These are phyloP conservation scores for Hirtodrosophila histrioides DNA, from an alignment of 2,888 invertebrate species.

Conservation along the genomic window DNA sequence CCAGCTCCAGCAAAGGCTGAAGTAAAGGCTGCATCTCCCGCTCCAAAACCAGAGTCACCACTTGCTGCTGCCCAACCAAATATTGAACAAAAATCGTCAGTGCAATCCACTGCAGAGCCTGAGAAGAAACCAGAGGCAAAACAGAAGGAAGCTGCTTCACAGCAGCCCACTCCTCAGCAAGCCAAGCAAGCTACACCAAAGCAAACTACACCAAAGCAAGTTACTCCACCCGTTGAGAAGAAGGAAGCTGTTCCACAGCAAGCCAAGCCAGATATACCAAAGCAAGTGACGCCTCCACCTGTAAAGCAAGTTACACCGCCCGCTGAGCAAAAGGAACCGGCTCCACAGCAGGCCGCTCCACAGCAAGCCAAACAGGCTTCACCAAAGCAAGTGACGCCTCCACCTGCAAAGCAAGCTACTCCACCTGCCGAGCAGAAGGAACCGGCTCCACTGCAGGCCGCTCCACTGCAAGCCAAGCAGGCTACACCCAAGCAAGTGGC, in stretches of 20 bases:
- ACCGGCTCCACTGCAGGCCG: neutral
- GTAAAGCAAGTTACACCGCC: conserved; percentile 16
- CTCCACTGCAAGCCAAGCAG: neutral
- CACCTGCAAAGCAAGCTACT: conserved; percentile 10
- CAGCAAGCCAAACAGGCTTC: conserved; percentile 1
- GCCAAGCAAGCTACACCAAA: conserved; percentile 19
- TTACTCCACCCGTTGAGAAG: conserved; percentile 16
- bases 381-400: conserved; percentile 21
- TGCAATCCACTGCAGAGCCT: neutral
- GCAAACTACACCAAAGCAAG: conserved; percentile 28
- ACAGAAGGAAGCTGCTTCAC: conserved; percentile 16
- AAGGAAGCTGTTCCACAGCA: conserved; percentile 3
- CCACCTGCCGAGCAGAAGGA: conserved; percentile 20
- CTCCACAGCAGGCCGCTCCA: neutral
- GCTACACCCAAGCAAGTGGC: conserved; percentile 15
- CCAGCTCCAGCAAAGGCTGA: conserved; percentile 7
- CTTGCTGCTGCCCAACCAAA: neutral
- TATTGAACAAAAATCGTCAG: no score
- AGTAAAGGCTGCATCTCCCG: neutral
- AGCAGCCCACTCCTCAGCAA: conserved; percentile 10
- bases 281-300: conserved; percentile 23
- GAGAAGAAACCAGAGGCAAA: conserved; percentile 16
- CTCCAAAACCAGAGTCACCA: conserved; percentile 12
- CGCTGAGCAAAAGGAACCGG: conserved; percentile 9
- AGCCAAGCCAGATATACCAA: neutral